Percentiles rank a stretch among this genome's conserved stretches.
These are phyloP conservation scores for Ganaspis sp. DNA, from an alignment of 1,140 invertebrate species.

Conservation along the genomic window DNA sequence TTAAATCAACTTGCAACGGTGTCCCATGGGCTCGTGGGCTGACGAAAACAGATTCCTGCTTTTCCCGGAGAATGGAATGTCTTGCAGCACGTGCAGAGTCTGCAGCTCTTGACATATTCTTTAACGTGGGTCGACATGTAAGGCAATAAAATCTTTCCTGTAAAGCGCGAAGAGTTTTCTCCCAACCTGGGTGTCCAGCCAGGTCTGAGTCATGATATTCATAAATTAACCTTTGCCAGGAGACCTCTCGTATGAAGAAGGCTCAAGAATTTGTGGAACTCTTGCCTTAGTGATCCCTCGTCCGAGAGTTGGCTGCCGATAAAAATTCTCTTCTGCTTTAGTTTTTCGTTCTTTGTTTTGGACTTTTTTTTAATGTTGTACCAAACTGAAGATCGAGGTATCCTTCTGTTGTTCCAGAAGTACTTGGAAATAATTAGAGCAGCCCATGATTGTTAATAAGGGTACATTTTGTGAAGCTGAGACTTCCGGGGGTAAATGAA, in stretches of 20 bases:
- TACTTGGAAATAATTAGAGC: neutral
- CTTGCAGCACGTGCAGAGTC: too few species aligned
- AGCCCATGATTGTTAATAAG: neutral
- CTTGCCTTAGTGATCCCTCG: neutral
- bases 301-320: neutral
- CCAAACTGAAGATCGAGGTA: too few species aligned
- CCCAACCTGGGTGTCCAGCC: too few species aligned
- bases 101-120: too few species aligned
- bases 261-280: neutral
- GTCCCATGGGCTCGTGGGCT: too few species aligned
- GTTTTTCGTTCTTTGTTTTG: neutral
- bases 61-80: too few species aligned
- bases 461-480: neutral
- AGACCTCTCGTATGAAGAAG: neutral
- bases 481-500: neutral
- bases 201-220: too few species aligned
- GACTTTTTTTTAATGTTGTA: too few species aligned
- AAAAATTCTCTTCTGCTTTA: neutral
- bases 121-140: too few species aligned
- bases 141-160: neutral
- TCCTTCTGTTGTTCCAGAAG: neutral
- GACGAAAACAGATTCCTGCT: too few species aligned
- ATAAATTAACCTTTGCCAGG: too few species aligned
- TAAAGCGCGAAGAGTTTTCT: neutral
- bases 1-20: too few species aligned